Conservation (phyloP, 1,140 invertebrate genomes). For the Polyergus mexicanus region DNA sequence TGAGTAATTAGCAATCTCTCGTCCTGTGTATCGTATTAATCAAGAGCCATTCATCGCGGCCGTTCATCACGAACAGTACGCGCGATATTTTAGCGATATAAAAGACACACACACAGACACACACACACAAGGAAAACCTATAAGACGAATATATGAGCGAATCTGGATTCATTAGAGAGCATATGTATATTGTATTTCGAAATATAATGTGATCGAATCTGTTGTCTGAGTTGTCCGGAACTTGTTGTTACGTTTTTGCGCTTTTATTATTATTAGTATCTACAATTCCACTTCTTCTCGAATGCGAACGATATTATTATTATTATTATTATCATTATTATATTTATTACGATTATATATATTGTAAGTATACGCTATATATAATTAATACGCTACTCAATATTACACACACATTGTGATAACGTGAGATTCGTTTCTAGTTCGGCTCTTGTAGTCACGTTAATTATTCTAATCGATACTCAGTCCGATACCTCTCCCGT, state of each 20-base stretch:
- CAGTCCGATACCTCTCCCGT: slow-evolving; percentile 38
- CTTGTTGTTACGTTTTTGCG: slow-evolving; percentile 65
- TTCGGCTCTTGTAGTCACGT: slow-evolving; percentile 66
- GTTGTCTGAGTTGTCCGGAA: slow-evolving; percentile 66
- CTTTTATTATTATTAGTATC: slow-evolving; percentile 52
- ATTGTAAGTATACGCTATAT: not conserved
- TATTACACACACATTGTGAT: slow-evolving; percentile 59
- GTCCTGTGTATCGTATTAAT: slow-evolving; percentile 81
- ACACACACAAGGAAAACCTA: slow-evolving; percentile 50
- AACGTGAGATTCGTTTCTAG: slow-evolving; percentile 70
- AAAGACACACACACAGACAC: slow-evolving; percentile 59
- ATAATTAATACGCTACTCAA: slow-evolving; percentile 56
- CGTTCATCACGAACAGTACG: slow-evolving; percentile 73
- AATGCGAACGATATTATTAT: slow-evolving; percentile 9
- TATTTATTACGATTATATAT: slow-evolving; percentile 54
- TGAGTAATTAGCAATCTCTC: slow-evolving; percentile 81
- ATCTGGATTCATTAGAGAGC: slow-evolving; percentile 62
- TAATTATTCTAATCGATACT: slow-evolving; percentile 71
- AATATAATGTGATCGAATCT: slow-evolving; percentile 70
- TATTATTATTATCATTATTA: slow-evolving; percentile 46
- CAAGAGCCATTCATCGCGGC: slow-evolving; percentile 76
- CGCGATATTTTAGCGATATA: slow-evolving; percentile 72
- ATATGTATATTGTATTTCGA: slow-evolving; percentile 68
- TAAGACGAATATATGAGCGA: slow-evolving; percentile 61
- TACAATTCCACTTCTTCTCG: slow-evolving; percentile 56